phyloP scores from a whole-genome alignment of 2,113 vertebrate species.

The Brachionichthys hirsutus region DNA sequence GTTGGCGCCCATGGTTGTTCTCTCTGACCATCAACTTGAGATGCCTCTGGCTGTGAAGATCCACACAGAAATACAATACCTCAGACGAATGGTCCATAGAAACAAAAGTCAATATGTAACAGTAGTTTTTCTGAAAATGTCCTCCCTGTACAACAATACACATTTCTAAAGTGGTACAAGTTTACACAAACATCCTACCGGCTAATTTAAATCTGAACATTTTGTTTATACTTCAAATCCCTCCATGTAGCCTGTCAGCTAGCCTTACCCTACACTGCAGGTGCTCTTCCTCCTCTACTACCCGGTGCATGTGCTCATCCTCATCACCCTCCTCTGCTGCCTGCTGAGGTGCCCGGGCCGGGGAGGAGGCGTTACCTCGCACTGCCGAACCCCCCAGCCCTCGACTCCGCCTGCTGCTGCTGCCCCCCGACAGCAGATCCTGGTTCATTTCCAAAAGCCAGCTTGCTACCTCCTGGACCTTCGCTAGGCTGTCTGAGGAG shows the following conservation, averaged over 20 bases:
- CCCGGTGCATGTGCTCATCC: conserved; percentile 89
- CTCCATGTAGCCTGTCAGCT: not conserved
- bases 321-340: conserved; percentile 82
- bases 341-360: conserved; percentile 90
- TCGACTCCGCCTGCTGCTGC: conserved; percentile 90
- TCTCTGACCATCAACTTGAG: conserved; percentile 58
- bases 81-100: not conserved
- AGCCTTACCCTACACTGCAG: conserved; percentile 75
- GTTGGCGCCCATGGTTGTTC: conserved; percentile 76
- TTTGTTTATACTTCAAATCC: not conserved
- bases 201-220: not conserved
- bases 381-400: conserved; percentile 86
- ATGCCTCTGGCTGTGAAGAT: conserved; percentile 53
- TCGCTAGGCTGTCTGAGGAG: conserved; percentile 98
- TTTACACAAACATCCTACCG: too few relatives aligned
- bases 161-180: too few relatives aligned
- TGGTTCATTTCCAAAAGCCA: conserved; percentile 99
- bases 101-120: conserved; percentile 10
- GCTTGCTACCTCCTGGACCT: conserved; percentile 99
- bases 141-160: not conserved
- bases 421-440: conserved; percentile 99
- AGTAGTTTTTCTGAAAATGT: not conserved
- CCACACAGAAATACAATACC: not conserved
- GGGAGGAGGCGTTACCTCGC: conserved; percentile 90
- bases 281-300: conserved; percentile 86